Evolutionary conservation across 2,888 invertebrate species (phyloP).

Genomic region (Drosophila quinaria): DNA sequence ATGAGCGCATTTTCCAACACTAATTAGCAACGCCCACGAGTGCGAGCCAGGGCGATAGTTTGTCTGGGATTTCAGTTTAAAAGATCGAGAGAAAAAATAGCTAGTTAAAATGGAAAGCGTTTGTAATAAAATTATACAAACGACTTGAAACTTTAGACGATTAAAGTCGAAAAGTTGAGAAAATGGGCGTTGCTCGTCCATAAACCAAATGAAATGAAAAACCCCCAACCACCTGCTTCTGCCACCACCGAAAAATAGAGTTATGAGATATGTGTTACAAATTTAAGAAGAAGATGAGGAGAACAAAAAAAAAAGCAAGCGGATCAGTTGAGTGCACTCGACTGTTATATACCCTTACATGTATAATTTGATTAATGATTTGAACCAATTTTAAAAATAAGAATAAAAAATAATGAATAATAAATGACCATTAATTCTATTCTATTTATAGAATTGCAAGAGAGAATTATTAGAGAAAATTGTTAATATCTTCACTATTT

Average conservation of each 20-base stretch:
- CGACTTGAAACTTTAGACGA: constrained; percentile 53
- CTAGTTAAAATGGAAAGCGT: constrained; percentile 74
- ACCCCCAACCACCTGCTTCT: constrained; percentile 8
- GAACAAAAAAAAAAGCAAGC: constrained; percentile 14
- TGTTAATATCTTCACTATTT: no score
- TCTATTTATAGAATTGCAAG: no score
- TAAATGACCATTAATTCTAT: no score
- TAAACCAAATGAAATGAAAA: constrained; percentile 63
- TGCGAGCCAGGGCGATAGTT: constrained; percentile 40
- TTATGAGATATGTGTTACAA: constrained; percentile 59
- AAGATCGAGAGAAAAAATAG: background rate
- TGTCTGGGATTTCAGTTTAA: constrained; percentile 35
- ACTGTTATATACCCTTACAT: no score
- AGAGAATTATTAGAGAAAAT: no score
- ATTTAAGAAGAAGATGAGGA: constrained; percentile 38
- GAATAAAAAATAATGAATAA: no score
- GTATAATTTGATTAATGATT: no score
- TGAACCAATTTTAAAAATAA: no score
- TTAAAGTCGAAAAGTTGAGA: constrained; percentile 78
- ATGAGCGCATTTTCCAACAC: constrained; percentile 77
- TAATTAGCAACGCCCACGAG: constrained; percentile 80
- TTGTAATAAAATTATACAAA: constrained; percentile 60
- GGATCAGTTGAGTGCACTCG: no score
- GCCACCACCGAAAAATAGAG: background rate
- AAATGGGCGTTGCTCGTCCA: constrained; percentile 74